Evolutionary conservation across 2,888 invertebrate species (phyloP), one percentile per base, ranked within the genome.

Genomic region (Nowickia ferox): DNA sequence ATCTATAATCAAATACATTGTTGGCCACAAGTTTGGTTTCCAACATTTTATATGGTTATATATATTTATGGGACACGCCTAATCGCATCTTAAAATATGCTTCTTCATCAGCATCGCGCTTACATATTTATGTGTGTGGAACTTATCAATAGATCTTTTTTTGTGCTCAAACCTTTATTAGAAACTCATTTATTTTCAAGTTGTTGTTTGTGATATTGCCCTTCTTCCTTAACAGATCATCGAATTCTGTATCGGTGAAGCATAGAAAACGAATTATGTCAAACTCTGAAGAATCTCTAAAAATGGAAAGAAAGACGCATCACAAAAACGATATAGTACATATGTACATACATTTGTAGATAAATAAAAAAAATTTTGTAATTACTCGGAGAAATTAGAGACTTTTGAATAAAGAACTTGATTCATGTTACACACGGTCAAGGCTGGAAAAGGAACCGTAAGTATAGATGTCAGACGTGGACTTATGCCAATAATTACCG

Each of bases 341-440:
- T n/a, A n/a, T n/a, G n/a, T n/a, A n/a, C n/a, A n/a, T n/a, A 13
- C 9, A 9, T 11, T 13, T 46, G 10, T 65, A 15, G 11, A 8
- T 5, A 55, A 42, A 30, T 2, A 11, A 1, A 30, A 2, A 0
- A 30, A 1, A n/a, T 15, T 65, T 17, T 48, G 38, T 59, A 81
- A 87, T 88, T 80, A 91, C 90, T 87, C 74, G 40, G 90, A 87
- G 63, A 94, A 93, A 75, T 94, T 93, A 0, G 81, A 19, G 1
- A 96, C 96, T 84, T 95, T 95, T 13, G 94, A 94, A 87, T 94
- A 95, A 88, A 95, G 95, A 0, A 95, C 96, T 90, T 96, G 96
- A 91, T 97, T 97, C 93, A 97, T 96, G 90, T 97, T 97, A 92
- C 97, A 97, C 77, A 97, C 94, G 1, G 97, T 97, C 2, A 97